These are phyloP conservation scores for Neodiprion lecontei DNA, from an alignment of 1,140 invertebrate genomes.

Conservation along the genomic window DNA sequence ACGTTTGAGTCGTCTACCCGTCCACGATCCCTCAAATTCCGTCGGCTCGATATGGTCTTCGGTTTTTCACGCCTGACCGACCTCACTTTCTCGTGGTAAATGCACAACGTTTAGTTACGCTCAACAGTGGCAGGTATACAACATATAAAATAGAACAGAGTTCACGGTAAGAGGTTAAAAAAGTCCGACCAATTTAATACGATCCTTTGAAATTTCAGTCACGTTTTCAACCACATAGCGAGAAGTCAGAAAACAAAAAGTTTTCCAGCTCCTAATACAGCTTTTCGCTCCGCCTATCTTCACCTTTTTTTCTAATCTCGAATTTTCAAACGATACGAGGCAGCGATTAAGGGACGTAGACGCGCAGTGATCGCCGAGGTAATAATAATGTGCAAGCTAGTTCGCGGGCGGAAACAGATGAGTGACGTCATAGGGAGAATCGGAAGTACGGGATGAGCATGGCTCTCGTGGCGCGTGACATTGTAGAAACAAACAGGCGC, in stretches of 20 bases:
- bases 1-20: slow-evolving; percentile 25
- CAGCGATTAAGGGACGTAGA: too few species aligned
- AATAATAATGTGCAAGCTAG: neutral
- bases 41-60: slow-evolving; percentile 44
- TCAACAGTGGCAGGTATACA: too few species aligned
- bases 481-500: slow-evolving; percentile 44
- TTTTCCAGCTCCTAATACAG: too few species aligned
- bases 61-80: slow-evolving; percentile 49
- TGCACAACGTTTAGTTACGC: too few species aligned
- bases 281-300: too few species aligned
- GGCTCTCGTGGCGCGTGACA: slow-evolving; percentile 24
- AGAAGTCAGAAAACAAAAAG: too few species aligned
- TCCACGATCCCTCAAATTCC: slow-evolving; percentile 27
- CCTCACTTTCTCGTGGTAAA: slow-evolving; percentile 28
- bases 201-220: neutral
- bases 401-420: slow-evolving; percentile 13
- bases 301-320: too few species aligned
- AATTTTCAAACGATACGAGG: too few species aligned
- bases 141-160: too few species aligned
- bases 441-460: slow-evolving; percentile 31
- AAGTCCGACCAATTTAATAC: neutral
- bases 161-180: neutral
- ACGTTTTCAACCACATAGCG: neutral
- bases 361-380: neutral
- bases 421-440: slow-evolving; percentile 28